A percentile compares a stretch with the other conserved stretches of the same genome.
These are phyloP conservation scores for Ceuthmochares aereus DNA, from an alignment of 2,113 vertebrate species.

Conservation along the genomic window DNA sequence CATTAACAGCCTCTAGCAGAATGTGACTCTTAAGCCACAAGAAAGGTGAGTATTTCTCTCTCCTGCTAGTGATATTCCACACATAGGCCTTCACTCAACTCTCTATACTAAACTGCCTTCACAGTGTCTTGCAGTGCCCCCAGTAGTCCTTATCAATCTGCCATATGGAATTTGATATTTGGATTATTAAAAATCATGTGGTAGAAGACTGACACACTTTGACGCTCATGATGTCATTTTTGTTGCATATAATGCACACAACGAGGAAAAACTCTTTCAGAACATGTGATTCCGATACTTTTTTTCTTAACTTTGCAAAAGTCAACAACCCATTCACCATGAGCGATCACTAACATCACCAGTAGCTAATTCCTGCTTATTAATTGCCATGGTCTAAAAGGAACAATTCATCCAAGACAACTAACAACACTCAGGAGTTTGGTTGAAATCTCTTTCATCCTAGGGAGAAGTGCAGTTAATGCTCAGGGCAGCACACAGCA, in stretches of 20 bases:
- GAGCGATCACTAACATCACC: neutral
- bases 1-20: neutral
- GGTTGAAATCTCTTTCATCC: neutral
- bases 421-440: neutral
- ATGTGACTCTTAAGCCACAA: neutral
- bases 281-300: rapidly evolving
- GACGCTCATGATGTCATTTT: neutral
- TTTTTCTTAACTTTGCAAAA: neutral
- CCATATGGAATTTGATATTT: neutral
- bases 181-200: neutral
- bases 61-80: neutral
- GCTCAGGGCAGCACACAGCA: neutral
- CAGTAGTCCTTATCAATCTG: neutral
- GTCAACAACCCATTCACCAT: neutral
- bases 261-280: neutral
- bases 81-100: rapidly evolving
- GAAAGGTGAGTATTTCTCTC: neutral
- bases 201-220: neutral
- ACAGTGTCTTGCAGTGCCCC: neutral
- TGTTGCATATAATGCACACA: neutral
- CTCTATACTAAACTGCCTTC: neutral
- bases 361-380: neutral
- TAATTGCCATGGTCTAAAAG: neutral
- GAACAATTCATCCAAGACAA: neutral
- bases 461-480: neutral